Evolutionary conservation across 2,797 vertebrate species (phyloP).

Genomic region (Rhyacichthys aspro): DNA sequence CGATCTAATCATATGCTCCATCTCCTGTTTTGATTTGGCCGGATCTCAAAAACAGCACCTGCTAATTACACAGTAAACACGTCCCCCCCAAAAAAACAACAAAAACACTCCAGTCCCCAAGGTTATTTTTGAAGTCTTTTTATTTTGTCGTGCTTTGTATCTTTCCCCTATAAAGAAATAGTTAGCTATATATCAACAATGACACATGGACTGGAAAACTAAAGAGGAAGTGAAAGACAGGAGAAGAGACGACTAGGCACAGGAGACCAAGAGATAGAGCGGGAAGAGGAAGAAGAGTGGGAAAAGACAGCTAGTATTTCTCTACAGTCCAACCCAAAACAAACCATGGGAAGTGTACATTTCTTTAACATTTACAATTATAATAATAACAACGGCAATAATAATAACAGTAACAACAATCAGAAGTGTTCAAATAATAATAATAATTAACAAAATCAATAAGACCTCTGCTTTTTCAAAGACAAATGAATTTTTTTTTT

Average conservation of each 20-base stretch:
- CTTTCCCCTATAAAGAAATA: constrained; percentile 88
- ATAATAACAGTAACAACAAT: constrained; percentile 85
- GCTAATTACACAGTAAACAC: constrained; percentile 52
- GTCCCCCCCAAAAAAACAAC: constrained; percentile 30
- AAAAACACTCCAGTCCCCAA: constrained; percentile 27
- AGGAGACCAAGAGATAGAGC: constrained; percentile 69
- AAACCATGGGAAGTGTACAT: constrained; percentile 80
- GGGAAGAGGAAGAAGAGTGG: constrained; percentile 56
- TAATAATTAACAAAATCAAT: constrained; percentile 81
- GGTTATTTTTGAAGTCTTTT: constrained; percentile 73
- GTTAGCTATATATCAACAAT: constrained; percentile 88
- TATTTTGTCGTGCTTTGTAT: constrained; percentile 87
- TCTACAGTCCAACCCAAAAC: constrained; percentile 78
- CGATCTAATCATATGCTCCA: constrained; percentile 52
- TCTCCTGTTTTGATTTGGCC: constrained; percentile 43
- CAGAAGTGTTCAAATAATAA: constrained; percentile 82
- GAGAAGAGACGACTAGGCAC: constrained; percentile 75
- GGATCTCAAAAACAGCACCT: constrained; percentile 43
- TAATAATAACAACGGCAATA: constrained; percentile 82
- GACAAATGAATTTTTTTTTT: constrained; percentile 78
- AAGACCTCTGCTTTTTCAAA: constrained; percentile 82
- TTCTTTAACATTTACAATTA: constrained; percentile 86
- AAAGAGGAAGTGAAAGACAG: constrained; percentile 73
- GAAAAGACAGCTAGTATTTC: constrained; percentile 71
- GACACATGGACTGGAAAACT: constrained; percentile 82